Percentiles rank a stretch among this genome's conserved stretches.
These are phyloP conservation scores for Drosophila setifemur DNA, from an alignment of 1,140 invertebrate genomes.

Conservation along the genomic window DNA sequence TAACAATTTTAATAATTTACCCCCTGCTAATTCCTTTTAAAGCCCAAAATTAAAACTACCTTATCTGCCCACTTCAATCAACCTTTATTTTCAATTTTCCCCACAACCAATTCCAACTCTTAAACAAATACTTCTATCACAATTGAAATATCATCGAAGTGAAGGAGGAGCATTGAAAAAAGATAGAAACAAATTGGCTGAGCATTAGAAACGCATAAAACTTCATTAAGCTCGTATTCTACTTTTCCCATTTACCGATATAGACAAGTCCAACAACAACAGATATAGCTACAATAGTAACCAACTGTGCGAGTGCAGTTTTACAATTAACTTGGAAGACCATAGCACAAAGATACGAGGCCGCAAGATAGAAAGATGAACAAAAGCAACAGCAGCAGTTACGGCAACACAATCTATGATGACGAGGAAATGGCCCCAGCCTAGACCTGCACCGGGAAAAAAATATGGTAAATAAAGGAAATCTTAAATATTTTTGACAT, in stretches of 20 bases:
- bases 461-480: too few relatives aligned
- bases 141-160: constrained; percentile 66
- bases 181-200: constrained; percentile 59
- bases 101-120: background rate
- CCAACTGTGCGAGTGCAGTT: constrained; percentile 44
- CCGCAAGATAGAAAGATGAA: constrained; percentile 47
- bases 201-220: constrained; percentile 76
- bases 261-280: too few relatives aligned
- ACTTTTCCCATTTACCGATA: constrained; percentile 8
- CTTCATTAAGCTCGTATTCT: constrained; percentile 66
- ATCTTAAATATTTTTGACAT: too few relatives aligned
- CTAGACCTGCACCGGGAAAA: background rate
- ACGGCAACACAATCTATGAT: constrained; percentile 26
- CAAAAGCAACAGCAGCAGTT: constrained; percentile 29
- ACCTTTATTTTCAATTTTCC: constrained; percentile 9
- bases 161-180: background rate
- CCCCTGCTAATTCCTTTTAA: background rate
- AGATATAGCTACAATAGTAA: constrained; percentile 13
- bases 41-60: background rate
- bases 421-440: constrained; percentile 40
- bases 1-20: too few relatives aligned
- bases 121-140: constrained; percentile 35
- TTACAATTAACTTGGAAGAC: constrained; percentile 67
- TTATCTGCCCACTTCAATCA: background rate
- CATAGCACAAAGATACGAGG: constrained; percentile 37